A percentile compares a stretch with the other conserved stretches of the same genome.
phyloP scores from a whole-genome alignment of 2,888 invertebrate genomes.

The Agrypnus murinus region DNA sequence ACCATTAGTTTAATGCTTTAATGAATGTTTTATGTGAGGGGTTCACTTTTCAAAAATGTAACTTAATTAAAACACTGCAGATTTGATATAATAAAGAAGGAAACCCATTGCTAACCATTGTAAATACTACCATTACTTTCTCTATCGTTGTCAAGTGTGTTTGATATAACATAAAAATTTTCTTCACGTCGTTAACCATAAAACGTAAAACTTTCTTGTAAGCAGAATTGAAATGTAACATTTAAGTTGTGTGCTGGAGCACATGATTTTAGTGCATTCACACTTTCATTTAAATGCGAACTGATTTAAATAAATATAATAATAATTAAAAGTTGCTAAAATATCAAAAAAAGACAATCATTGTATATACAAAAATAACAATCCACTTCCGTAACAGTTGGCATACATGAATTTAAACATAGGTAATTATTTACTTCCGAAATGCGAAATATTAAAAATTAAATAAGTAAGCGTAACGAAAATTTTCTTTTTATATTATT shows the following conservation, averaged over 20 bases:
- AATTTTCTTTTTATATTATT: slow-evolving; percentile 1
- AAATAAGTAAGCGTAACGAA: not conserved
- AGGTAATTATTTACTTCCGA: slow-evolving; percentile 1
- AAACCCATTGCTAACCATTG: slow-evolving; percentile 28
- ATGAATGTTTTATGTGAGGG: no score
- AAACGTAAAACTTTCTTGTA: slow-evolving; percentile 41
- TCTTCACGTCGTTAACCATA: slow-evolving; percentile 36
- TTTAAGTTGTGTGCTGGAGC: slow-evolving; percentile 10
- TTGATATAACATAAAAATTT: slow-evolving; percentile 32
- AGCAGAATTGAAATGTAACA: slow-evolving; percentile 17
- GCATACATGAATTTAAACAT: no score
- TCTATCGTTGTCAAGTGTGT: slow-evolving; percentile 33
- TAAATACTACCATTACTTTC: slow-evolving; percentile 42
- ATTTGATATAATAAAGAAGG: slow-evolving; percentile 5
- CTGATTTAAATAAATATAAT: not conserved
- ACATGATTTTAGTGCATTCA: slow-evolving; percentile 27
- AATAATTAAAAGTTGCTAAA: not conserved
- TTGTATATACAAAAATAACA: not conserved
- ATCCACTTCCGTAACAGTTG: no score
- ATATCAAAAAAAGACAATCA: not conserved
- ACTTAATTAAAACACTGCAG: slow-evolving; percentile 27
- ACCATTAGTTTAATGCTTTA: no score
- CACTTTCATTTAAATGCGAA: slow-evolving; percentile 42
- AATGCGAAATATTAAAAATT: not conserved
- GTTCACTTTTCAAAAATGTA: no score